A percentile compares a stretch with the other conserved stretches of the same genome.
Conservation (phyloP, 2,888 invertebrate genomes). For the Caenorhabditis macrosperma region DNA sequence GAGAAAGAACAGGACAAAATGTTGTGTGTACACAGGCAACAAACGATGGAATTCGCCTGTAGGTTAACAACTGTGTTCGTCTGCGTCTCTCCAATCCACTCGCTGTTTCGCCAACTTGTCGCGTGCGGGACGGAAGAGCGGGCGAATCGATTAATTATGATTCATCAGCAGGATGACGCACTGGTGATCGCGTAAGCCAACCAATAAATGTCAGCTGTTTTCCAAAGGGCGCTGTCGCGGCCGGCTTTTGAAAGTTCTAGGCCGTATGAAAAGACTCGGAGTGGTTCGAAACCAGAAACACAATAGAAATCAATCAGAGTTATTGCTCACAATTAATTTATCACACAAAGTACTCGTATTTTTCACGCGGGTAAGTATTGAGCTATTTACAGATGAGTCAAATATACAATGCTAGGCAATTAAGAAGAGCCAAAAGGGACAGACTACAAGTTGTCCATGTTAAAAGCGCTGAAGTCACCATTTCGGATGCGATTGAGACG, state of each 20-base stretch:
- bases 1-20: constrained; percentile 9
- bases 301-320: too few species aligned
- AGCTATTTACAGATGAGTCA: too few species aligned
- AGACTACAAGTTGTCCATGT: constrained; percentile 23
- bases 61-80: constrained; percentile 46
- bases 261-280: constrained; percentile 2
- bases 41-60: constrained; percentile 36
- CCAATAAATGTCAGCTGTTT: constrained; percentile 23
- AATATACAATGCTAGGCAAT: too few species aligned
- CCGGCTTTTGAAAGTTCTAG: constrained; percentile 6
- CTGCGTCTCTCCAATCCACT: constrained; percentile 31
- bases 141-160: constrained; percentile 42
- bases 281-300: too few species aligned
- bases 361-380: too few species aligned
- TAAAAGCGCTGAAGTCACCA: constrained; percentile 60
- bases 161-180: constrained; percentile 6
- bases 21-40: constrained; percentile 48
- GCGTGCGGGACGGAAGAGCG: constrained; percentile 16
- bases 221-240: not conserved
- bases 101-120: constrained; percentile 12
- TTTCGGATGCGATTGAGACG: constrained; percentile 61
- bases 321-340: constrained; percentile 30
- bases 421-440: too few species aligned
- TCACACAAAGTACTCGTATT: too few species aligned
- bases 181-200: constrained; percentile 10